These are phyloP conservation scores for Lepidothrix coronata DNA, from an alignment of 2,113 vertebrate species.

Conservation along the genomic window DNA sequence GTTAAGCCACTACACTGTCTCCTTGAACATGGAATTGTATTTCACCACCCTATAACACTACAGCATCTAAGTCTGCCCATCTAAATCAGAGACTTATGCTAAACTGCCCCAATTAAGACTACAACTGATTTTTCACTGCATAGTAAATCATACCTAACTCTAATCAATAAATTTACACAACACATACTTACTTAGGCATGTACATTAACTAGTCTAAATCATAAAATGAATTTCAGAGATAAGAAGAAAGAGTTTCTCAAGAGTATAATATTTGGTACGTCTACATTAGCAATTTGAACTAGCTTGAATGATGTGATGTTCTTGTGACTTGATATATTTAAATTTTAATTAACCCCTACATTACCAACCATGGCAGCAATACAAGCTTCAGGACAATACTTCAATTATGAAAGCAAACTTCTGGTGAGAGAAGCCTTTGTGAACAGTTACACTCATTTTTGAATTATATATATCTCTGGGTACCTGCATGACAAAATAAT, in stretches of 20 bases:
- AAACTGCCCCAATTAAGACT: background rate
- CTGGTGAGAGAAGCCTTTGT: background rate
- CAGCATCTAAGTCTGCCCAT: background rate
- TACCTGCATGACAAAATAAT: background rate
- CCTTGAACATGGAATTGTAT: background rate
- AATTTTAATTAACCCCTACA: background rate
- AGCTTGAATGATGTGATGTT: background rate
- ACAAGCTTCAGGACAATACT: background rate
- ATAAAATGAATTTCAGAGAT: background rate
- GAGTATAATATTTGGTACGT: background rate
- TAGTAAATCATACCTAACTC: background rate
- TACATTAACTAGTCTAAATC: background rate
- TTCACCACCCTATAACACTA: background rate
- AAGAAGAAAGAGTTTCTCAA: background rate
- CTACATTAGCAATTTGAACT: background rate
- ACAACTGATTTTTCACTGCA: background rate
- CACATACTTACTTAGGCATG: background rate
- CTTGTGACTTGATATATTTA: background rate
- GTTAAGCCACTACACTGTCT: background rate
- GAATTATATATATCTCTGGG: background rate
- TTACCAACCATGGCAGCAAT: background rate
- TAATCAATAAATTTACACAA: background rate
- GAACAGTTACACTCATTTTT: background rate
- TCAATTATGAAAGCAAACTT: background rate
- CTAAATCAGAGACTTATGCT: background rate